Evolutionary conservation across 2,113 vertebrate species (phyloP).

Genomic region (Ceyx cyanopectus): DNA sequence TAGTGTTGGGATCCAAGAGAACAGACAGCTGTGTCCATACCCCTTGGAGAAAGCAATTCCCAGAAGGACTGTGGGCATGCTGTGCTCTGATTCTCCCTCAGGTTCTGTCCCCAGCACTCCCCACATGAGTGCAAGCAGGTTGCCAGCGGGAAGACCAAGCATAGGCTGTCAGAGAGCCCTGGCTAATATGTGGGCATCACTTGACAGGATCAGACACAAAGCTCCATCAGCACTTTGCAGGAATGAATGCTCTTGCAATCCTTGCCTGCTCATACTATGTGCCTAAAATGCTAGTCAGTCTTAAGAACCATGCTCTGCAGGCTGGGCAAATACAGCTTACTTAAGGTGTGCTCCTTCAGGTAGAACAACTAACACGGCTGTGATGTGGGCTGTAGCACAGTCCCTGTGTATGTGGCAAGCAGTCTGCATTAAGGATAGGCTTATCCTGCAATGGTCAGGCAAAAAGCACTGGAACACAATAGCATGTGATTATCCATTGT

Average conservation of each 20-base stretch:
- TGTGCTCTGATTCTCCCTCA: not conserved
- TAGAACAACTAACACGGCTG: not conserved
- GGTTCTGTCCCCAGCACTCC: not conserved
- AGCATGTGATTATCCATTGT: not conserved
- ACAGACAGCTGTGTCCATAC: not conserved
- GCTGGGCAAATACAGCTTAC: not conserved
- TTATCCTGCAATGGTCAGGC: not conserved
- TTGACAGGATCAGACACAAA: not conserved
- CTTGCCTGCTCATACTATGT: not conserved
- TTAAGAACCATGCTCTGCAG: not conserved
- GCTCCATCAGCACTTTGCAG: not conserved
- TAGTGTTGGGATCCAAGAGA: not conserved
- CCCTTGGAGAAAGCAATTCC: not conserved
- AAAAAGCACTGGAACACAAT: not conserved
- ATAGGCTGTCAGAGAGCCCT: not conserved
- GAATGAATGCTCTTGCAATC: not conserved
- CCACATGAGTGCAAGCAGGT: not conserved
- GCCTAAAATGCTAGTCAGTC: not conserved
- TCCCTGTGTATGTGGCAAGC: not conserved
- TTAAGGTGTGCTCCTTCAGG: not conserved
- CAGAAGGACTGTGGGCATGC: not conserved
- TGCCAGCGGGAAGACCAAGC: not conserved
- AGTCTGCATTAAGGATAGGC: not conserved
- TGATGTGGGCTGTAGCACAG: not conserved
- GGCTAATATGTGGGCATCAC: not conserved